Base-by-base conservation (phyloP, 2,797 vertebrate species). In the Salarias fasciatus region DNA sequence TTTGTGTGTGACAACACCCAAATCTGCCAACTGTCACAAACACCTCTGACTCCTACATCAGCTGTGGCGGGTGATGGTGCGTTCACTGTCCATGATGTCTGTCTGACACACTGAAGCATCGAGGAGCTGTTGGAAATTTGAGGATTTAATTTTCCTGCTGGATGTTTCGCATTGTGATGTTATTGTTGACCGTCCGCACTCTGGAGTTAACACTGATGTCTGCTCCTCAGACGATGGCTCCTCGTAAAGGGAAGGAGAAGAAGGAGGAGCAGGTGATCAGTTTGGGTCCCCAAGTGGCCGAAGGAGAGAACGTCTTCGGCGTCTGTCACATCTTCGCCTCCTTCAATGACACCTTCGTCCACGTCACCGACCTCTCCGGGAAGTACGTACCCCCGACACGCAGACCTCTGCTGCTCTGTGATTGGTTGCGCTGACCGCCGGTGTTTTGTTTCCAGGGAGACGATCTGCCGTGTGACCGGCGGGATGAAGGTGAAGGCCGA, bases 401-500 rank as follows among this genome's bases (percentile, higher is more conserved):
- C 0, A 5, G 2, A 4, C 5, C 5, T 0, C 11, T 44, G 42
- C 42, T 14, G 28, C 48, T 3, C 0, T 37, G 43, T 70, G 53
- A 58, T 14, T 44, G 49, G 4, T 33, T 24, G 4, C 2, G 33
- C 33, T 42, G n/a, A 37, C 14, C 2, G 0, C 0, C 47, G 11
- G 2, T 24, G 18, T 24, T 40, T 1, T 30, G 45, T 71, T 69
- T 54, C 14, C 75, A 99, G 96, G 87, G 96, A 99, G 88, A 97
- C 97, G 0, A 99, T 99, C 90, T 99, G 97, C 87, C 95, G 96
- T 0, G 97, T 99, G 75, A 99, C 97, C 0, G 97, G 97, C 8
- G 97, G 97, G 7, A 98, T 99, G 97, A 99, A 99, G 90, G 97
- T 99, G 77, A 99, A 99, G 87, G 97, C 97, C 0, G 97, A 99